phyloP scores from a whole-genome alignment of 1,140 invertebrate species.

The Trichoplusia ni region DNA sequence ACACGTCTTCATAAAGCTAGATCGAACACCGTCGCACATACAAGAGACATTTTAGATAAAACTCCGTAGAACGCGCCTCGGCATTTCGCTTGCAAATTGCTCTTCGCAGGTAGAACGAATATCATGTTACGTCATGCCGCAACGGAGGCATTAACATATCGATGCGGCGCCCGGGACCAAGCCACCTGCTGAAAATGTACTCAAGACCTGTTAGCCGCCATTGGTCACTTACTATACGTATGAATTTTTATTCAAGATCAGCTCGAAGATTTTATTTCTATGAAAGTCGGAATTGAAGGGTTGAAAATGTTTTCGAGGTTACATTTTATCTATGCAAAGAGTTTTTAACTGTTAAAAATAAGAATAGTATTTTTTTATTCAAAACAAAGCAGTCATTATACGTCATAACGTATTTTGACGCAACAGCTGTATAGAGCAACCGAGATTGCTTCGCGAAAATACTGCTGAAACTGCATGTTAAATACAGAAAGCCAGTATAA shows the following conservation, averaged over 20 bases:
- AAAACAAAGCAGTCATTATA: no score
- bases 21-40: constrained; percentile 6
- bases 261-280: neutral
- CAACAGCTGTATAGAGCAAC: no score
- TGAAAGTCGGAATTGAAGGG: neutral
- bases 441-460: no score
- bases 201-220: constrained; percentile 27
- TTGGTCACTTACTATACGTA: constrained; percentile 12
- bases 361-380: no score
- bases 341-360: no score
- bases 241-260: constrained; percentile 10
- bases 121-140: constrained; percentile 54
- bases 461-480: no score
- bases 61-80: constrained; percentile 37
- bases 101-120: constrained; percentile 56
- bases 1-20: neutral
- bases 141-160: constrained; percentile 58
- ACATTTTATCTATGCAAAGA: neutral
- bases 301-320: no score
- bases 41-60: constrained; percentile 23
- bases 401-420: no score
- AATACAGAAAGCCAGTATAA: no score
- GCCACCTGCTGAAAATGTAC: constrained; percentile 41
- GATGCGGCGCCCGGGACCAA: constrained; percentile 42
- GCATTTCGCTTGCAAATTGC: constrained; percentile 68